phyloP scores from a whole-genome alignment of 2,888 invertebrate genomes.

The Homarus gammarus region DNA sequence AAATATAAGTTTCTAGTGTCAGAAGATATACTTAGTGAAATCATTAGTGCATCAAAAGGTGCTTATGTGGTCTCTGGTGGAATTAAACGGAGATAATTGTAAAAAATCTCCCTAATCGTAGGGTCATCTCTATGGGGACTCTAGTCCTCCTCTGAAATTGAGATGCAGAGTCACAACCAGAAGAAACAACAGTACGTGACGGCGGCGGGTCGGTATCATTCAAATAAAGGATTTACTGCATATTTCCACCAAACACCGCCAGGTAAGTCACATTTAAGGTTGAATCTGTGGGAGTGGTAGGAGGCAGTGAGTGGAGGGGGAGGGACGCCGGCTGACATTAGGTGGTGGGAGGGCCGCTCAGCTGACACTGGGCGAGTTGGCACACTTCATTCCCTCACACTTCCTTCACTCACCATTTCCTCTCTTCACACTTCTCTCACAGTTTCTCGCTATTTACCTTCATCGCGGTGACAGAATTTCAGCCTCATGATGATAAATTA shows the following conservation, averaged over 20 bases:
- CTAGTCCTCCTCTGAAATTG: slow-evolving; percentile 52
- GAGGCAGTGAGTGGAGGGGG: slow-evolving; percentile 35
- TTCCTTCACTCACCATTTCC: not conserved
- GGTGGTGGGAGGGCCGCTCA: slow-evolving; percentile 55
- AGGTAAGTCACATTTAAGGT: slow-evolving; percentile 25
- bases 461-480: not conserved
- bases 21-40: slow-evolving; percentile 54
- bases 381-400: not conserved
- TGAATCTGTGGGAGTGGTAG: not conserved
- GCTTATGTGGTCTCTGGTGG: slow-evolving; percentile 66
- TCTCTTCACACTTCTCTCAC: slow-evolving; percentile 1
- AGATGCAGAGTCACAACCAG: slow-evolving; percentile 63
- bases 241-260: slow-evolving; percentile 52
- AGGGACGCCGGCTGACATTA: slow-evolving; percentile 63
- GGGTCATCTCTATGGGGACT: slow-evolving; percentile 65
- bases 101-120: slow-evolving; percentile 61
- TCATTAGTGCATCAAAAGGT: slow-evolving; percentile 58
- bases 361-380: slow-evolving; percentile 41
- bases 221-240: slow-evolving; percentile 27
- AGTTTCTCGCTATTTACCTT: not conserved
- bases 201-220: slow-evolving; percentile 52
- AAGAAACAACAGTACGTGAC: slow-evolving; percentile 56
- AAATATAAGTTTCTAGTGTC: slow-evolving; percentile 31
- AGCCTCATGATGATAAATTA: not conserved
- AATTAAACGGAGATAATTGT: slow-evolving; percentile 63